Base-by-base conservation (phyloP, 2,113 vertebrate species). In the Agapornis roseicollis region DNA sequence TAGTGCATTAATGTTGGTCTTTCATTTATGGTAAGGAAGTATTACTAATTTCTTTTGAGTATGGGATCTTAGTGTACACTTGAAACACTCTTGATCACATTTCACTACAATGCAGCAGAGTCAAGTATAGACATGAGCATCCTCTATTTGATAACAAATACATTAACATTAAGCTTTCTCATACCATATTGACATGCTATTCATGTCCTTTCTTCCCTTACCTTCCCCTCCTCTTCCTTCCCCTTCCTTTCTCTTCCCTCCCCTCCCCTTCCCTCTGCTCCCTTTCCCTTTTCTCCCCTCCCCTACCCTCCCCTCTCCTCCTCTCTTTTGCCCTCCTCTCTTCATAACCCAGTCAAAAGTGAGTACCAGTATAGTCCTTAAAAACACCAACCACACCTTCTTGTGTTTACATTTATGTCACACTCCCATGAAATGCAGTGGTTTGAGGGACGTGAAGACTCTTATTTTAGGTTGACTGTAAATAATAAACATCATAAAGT, bases 1-100 rank as follows among this genome's bases (percentile, higher is more conserved):
- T 16, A 79, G 15, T 66, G 7, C 44, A 52, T 74, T 94, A 79
- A 55, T 81, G 17, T 56, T 68, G 17, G 9, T 63, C 68, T 78
- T 84, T 33, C n/a, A 73, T 90, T 84, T 90, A 72, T 82, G 58
- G 81, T 76, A 49, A 86, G 31, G 25, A 89, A 88, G 18, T 63
- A 56, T 83, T 28, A 77, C 81, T 70, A 96, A 94, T 66, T 93
- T 41, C 37, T 86, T 93, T 61, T 63, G 88, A 94, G 33, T 63
- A 33, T 22, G 46, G 29, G 17, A 86, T 69, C 41, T 64, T 37
- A 25, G 23, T 8, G 52, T 58, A 74, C 27, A 41, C 78, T 80
- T 90, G 61, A 86, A 49, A 79, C 20, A 80, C 31, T 41, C 41
- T 74, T 80, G 65, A 74, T 79, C 61, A 53, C 25, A 63, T 76